These are phyloP conservation scores for Heliconius sara DNA, from an alignment of 2,888 invertebrate genomes.

Conservation along the genomic window DNA sequence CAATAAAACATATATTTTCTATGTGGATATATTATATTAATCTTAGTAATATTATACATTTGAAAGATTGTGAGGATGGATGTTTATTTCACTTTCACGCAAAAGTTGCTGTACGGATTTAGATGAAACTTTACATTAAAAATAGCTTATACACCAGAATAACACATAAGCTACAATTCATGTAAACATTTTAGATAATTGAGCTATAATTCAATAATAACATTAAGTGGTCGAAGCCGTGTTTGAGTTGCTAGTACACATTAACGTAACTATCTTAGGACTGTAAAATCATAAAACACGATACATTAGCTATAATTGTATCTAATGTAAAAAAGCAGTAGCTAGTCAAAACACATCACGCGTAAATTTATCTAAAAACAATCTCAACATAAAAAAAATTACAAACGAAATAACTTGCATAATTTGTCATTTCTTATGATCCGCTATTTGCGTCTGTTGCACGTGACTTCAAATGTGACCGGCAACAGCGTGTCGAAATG, in stretches of 20 bases:
- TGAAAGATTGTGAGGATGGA: too few species aligned
- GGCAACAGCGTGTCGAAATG: slow-evolving; percentile 26
- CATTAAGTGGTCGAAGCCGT: too few species aligned
- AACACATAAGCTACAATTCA: too few species aligned
- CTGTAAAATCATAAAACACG: background rate
- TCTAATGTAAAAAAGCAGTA: background rate
- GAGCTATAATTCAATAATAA: too few species aligned
- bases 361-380: background rate
- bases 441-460: background rate
- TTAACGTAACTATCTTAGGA: background rate
- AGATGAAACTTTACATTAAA: too few species aligned
- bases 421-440: slow-evolving; percentile 19
- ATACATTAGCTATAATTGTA: background rate
- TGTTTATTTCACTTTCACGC: too few species aligned
- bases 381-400: background rate
- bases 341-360: background rate
- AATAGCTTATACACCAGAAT: too few species aligned
- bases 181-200: too few species aligned
- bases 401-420: background rate
- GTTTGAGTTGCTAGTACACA: too few species aligned
- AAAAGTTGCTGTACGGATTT: too few species aligned
- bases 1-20: background rate
- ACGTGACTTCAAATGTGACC: slow-evolving; percentile 23
- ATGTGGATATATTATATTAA: too few species aligned
- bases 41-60: too few species aligned